Evolutionary conservation across 2,888 invertebrate species (phyloP), one percentile per base, ranked within the genome.

Genomic region (Tiliacea citrago): DNA sequence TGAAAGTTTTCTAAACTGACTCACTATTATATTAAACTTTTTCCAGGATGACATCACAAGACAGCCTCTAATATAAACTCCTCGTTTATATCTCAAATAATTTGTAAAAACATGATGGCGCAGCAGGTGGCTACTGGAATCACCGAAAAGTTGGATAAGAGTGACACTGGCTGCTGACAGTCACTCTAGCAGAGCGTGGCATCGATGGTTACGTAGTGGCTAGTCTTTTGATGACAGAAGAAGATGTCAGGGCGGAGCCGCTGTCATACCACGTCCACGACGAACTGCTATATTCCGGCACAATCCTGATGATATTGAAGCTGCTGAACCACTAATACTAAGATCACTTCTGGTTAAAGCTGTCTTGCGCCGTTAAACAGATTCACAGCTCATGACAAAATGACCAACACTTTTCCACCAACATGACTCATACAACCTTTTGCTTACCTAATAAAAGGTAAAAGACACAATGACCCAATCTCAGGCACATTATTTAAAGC

Each of bases 391-490:
- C 16, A 72, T 62, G 49, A 71, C 47, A 62, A 42, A 70, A 68
- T 18, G 10, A 29, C 45, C 2, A 45, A 29, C 18, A 61, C 8
- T 61, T 58, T 53, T 57, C 42, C 7, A 45, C 1, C 1, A n/a
- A 39, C 0, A 45, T 57, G 62, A 77, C 57, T 51, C 71, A 49
- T 42, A n/a, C 47, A 49, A 35, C 18, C 29, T 58, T 29, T 35
- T 39, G 18, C 57, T 63, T 76, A 45, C 29, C 47, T 21, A 69
- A 39, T 81, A 61, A 47, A 66, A 51, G 49, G 21, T 65, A 69
- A 75, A 53, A 61, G 0, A 45, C 42, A 35, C 49, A 57, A 55
- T 55, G 55, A 71, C 53, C 67, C 35, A 55, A 51, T 61, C 21
- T 45, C 39, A 13, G 8, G 39, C 24, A 53, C 1, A 49, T 66